phyloP scores from a whole-genome alignment of 2,113 vertebrate species.

The Apeltes quadracus region DNA sequence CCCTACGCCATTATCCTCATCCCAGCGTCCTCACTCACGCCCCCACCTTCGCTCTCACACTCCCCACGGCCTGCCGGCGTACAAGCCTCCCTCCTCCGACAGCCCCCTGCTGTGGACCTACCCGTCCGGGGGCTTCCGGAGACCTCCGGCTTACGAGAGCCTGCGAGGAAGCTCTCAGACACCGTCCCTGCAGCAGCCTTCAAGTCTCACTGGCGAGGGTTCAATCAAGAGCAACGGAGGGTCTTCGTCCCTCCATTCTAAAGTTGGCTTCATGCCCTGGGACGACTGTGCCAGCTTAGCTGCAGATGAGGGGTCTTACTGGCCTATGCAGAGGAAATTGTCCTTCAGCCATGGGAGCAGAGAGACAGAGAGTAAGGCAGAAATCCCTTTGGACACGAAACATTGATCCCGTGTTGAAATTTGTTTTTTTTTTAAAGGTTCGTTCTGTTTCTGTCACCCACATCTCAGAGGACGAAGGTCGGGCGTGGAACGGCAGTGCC shows the following conservation, averaged over 20 bases:
- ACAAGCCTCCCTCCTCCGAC: conserved; percentile 81
- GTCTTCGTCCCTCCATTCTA: conserved; percentile 65
- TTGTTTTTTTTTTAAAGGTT: conserved; percentile 31
- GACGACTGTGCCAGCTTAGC: conserved; percentile 75
- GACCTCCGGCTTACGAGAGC: conserved; percentile 91
- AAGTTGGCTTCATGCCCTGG: conserved; percentile 80
- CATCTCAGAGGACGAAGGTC: conserved; percentile 81
- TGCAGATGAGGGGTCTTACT: conserved; percentile 81
- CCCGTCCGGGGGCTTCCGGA: conserved; percentile 85
- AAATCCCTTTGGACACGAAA: conserved; percentile 9
- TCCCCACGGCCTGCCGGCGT: conserved; percentile 79
- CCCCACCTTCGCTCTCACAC: conserved; percentile 83
- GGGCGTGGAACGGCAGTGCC: conserved; percentile 83
- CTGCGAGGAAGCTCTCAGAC: conserved; percentile 76
- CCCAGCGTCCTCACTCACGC: conserved; percentile 80
- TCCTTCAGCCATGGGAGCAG: conserved; percentile 86
- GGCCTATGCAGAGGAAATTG: conserved; percentile 88
- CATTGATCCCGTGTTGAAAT: background rate
- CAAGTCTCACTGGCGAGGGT: conserved; percentile 63
- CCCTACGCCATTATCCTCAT: conserved; percentile 73
- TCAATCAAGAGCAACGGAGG: conserved; percentile 61
- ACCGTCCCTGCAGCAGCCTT: conserved; percentile 74
- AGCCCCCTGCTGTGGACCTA: conserved; percentile 89
- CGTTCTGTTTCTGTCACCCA: conserved; percentile 1
- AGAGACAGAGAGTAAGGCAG: conserved; percentile 87